These are phyloP conservation scores for Cynodonichthys magdalenae DNA, from an alignment of 2,797 vertebrate species.

Conservation along the genomic window DNA sequence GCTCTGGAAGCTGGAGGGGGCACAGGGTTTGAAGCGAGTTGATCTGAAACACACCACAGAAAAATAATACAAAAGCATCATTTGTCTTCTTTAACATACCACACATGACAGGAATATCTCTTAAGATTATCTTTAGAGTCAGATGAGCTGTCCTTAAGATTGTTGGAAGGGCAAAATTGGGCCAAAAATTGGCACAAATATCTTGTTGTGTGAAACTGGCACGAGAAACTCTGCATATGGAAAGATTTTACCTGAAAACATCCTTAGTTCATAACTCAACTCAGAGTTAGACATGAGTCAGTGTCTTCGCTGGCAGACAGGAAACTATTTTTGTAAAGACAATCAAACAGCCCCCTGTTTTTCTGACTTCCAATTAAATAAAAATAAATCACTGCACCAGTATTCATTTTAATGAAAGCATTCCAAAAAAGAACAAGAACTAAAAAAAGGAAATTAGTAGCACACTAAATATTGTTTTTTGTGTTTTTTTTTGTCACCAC, in stretches of 20 bases:
- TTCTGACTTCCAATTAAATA: neutral
- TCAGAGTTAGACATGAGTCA: neutral
- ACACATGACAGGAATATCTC: no score
- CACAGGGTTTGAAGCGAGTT: no score
- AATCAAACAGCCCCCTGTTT: neutral
- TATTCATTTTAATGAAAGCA: neutral
- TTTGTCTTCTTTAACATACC: no score
- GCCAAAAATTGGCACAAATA: no score
- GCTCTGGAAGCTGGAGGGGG: no score
- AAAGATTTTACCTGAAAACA: neutral
- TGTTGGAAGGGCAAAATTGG: no score
- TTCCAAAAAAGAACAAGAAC: neutral
- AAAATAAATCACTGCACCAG: neutral
- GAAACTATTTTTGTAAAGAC: neutral
- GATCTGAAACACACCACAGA: no score
- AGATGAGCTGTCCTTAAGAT: no score
- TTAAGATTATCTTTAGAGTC: no score
- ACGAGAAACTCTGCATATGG: neutral
- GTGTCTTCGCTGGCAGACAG: neutral
- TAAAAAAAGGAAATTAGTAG: neutral
- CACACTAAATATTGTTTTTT: conserved; percentile 14
- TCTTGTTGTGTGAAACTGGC: no score
- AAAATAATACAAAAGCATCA: no score
- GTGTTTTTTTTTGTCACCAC: conserved; percentile 12
- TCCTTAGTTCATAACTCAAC: neutral